Base-by-base conservation (phyloP, 23 tunicate genomes). In the Phallusia fumigata region DNA sequence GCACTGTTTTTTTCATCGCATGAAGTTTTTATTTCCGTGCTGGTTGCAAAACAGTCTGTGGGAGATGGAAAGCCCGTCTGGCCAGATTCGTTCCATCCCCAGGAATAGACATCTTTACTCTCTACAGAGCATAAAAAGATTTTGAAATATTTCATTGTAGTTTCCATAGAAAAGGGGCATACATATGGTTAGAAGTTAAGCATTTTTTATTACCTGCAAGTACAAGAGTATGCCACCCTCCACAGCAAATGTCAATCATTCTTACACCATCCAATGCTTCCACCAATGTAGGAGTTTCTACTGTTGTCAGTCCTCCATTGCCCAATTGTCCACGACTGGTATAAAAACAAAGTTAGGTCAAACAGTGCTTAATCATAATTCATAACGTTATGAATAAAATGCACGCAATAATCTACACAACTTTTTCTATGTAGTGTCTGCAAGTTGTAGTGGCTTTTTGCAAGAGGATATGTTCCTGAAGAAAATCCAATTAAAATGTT, bases 71-170 rank as follows among this genome's bases (percentile, higher is more conserved):
- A 88, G 28, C 98, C 98, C 13, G 88, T 86, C 53, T 93, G 98
- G 11, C 98, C 98, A 0, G 84, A 79, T 64, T 93, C 90, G 36
- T 93, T 93, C 98, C 98, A 93, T 0, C 98, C 98, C 98, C 98
- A 93, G 18, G 78, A 31, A 79, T 93, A 93, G 11, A 93, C 52
- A 50, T 93, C 98, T 72, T 91, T 77, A 19, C 93, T 77, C 19
- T 85, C 98, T 93, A 58, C 32, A 15, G 52, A 16, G 52, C 18
- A 74, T 53, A 10, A 30, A 18, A 77, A 84, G n/a, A 76, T 10
- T n/a, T n/a, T n/a, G n/a, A n/a, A n/a, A n/a, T n/a, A n/a, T n/a
- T n/a, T n/a, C n/a, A n/a, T n/a, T n/a, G n/a, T n/a, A n/a, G n/a
- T n/a, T n/a, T n/a, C n/a, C n/a, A n/a, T n/a, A n/a, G n/a, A n/a